phyloP scores from a whole-genome alignment of 2,888 invertebrate species.

The Callinectes sapidus region DNA sequence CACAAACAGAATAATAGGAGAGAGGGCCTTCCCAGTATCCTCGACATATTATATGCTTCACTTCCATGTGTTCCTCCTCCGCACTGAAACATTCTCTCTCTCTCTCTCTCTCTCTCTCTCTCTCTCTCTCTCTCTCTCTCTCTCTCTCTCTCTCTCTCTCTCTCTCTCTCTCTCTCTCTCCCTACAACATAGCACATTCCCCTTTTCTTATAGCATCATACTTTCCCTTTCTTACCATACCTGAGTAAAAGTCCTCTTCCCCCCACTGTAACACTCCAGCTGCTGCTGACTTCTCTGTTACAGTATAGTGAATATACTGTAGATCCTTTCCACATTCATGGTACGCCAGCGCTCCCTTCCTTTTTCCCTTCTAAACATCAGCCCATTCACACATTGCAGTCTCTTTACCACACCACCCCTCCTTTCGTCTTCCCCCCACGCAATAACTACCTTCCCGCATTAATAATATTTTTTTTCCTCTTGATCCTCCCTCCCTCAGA shows the following conservation, averaged over 20 bases:
- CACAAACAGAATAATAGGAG: background rate
- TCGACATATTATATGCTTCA: background rate
- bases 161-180: background rate
- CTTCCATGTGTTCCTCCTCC: background rate
- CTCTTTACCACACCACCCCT: background rate
- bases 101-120: background rate
- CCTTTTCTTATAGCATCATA: background rate
- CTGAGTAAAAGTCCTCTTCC: background rate
- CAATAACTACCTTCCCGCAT: background rate
- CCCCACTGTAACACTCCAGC: too few relatives aligned
- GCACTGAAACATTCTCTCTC: background rate
- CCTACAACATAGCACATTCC: background rate
- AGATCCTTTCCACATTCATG: background rate
- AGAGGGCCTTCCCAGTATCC: background rate
- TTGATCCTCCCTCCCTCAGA: conserved; percentile 73
- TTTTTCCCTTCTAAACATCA: background rate
- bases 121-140: conserved; percentile 9
- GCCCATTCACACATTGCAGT: background rate
- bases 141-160: background rate
- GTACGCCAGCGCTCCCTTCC: background rate
- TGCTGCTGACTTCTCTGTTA: background rate
- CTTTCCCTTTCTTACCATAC: background rate
- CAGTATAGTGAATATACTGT: background rate
- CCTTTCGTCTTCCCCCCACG: background rate
- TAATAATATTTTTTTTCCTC: background rate